Evolutionary conservation across 2,113 vertebrate species (phyloP), one percentile per base, ranked within the genome.

Genomic region (Seriola quinqueradiata): DNA sequence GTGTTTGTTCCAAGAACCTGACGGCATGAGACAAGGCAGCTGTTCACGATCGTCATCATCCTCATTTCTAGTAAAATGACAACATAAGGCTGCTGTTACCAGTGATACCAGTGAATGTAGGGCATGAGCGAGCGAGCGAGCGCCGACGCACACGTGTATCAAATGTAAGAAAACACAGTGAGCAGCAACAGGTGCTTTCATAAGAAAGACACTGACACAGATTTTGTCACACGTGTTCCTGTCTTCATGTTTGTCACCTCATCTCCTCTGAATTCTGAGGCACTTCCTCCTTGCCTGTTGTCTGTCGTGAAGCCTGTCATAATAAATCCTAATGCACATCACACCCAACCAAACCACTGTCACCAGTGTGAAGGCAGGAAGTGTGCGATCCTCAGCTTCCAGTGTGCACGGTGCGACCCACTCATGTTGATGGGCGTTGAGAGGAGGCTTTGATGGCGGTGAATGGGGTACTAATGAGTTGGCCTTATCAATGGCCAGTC

Each of bases 391-490:
- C 74, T 86, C 55, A 57, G 78, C 57, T 32, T 77, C 72, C 77
- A 79, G 66, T 79, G 77, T 50, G 69, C 16, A 28, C 11, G 23
- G 44, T 73, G 81, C 6, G 57, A 65, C 77, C 78, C 82, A 81
- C 87, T 90, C 79, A 66, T 61, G 71, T n/a, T 19, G 78, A 83
- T 87, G 87, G 86, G 61, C 19, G 40, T 71, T 52, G 79, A 90
- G 89, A 89, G 86, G 81, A 86, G 73, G 83, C 90, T 87, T 89
- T 87, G 92, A 89, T 89, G 90, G 87, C 11, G 50, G 67, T 90
- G 92, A 90, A 90, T 83, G 75, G 92, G 72, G 82, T 94, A 91
- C 90, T 93, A 93, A 94, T 93, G 92, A 94, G 91, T 87, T 63
- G 76, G 85, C 75, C 87, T 91, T 74, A 92, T 93, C 90, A 92